Evolutionary conservation across 2,797 vertebrate species (phyloP), one percentile per base, ranked within the genome.

Genomic region (Buceros bicornis): DNA sequence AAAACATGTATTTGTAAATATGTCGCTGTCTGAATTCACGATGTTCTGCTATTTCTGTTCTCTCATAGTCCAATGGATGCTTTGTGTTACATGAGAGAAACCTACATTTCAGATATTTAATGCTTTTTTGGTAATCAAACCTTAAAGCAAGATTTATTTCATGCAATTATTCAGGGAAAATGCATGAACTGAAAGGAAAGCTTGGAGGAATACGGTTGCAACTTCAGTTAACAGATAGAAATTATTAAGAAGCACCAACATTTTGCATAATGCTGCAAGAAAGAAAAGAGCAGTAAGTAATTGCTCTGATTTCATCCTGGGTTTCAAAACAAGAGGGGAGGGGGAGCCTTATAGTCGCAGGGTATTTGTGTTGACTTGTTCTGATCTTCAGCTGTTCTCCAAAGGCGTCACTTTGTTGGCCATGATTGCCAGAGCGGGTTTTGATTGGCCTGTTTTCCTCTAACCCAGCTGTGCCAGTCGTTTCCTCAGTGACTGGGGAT

Each of bases 1-100:
- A 29, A 64, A 66, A 67, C 28, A 26, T n/a, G 4, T 65, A 16
- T 71, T 67, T 83, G 47, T 71, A 48, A 79, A 56, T 29, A 45
- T 1, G 6, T 78, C 0, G 0, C 26, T 82, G 6, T 56, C 21
- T 56, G 65, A 79, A 67, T 62, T 82, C 28, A 37, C 1, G 1
- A 5, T 1, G 3, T 58, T 50, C 33, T 79, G 18, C 57, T 74
- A 0, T 53, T 90, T 82, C 62, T 66, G 6, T 79, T 67, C 40
- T 73, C 31, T 5, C 2, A 4, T 54, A 42, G 48, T 77, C 90
- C 62, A 65, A 2, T 28, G 3, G 53, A 19, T 7, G 4, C 37
- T 37, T 58, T 62, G 47, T 72, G 18, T 53, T 78, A 58, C 0
- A 0, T 10, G 26, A 37, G 31, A 33, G 47, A 80, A 79, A 35